Evolutionary conservation across 2,797 vertebrate species (phyloP).

Genomic region (Columba guinea): DNA sequence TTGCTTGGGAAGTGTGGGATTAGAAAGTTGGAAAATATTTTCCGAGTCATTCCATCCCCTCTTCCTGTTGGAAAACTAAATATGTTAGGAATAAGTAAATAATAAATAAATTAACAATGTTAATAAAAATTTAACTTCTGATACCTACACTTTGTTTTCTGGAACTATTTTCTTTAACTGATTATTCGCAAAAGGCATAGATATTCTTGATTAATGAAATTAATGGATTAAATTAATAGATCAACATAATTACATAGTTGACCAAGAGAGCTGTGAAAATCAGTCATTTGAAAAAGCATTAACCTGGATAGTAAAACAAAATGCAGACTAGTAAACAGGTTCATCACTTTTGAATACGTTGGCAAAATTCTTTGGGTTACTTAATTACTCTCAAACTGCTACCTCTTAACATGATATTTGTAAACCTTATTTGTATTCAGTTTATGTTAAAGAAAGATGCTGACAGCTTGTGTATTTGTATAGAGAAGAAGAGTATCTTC

Average conservation of each 20-base stretch:
- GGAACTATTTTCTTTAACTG: neutral
- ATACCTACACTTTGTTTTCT: neutral
- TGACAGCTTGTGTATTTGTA: conserved; percentile 27
- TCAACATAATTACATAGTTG: neutral
- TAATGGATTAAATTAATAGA: neutral
- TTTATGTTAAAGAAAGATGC: neutral
- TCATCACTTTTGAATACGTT: neutral
- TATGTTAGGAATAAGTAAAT: neutral
- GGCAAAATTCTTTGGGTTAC: neutral
- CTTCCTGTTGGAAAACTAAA: neutral
- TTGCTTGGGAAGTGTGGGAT: neutral
- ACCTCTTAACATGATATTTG: neutral
- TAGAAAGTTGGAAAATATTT: neutral
- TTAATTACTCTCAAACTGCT: neutral
- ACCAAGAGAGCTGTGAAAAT: neutral
- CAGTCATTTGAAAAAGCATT: neutral
- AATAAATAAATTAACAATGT: neutral
- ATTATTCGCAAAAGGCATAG: neutral
- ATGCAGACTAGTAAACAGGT: neutral
- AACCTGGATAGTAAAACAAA: neutral
- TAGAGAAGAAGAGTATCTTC: conserved; percentile 58
- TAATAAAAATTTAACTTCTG: neutral
- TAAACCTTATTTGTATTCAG: conserved; percentile 1
- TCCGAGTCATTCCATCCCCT: neutral
- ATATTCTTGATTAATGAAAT: neutral